Percentiles rank a stretch among this genome's conserved stretches.
phyloP scores from a whole-genome alignment of 1,140 invertebrate genomes.

The Drosophila littoralis region DNA sequence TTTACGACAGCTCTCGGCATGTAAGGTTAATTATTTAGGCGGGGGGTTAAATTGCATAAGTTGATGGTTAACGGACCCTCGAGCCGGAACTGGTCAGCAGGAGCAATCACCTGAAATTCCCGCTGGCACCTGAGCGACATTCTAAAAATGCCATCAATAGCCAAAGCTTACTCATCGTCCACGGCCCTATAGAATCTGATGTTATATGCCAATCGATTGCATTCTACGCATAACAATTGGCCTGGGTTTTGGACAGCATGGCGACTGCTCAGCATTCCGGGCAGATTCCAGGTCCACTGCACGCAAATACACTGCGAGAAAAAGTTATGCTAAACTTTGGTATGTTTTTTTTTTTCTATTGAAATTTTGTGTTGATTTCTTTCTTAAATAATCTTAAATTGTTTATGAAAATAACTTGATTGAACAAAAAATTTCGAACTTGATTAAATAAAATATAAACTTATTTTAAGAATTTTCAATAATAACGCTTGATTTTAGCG shows the following conservation, averaged over 20 bases:
- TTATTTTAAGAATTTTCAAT: too few species aligned
- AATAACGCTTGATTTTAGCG: too few species aligned
- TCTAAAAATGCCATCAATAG: not conserved
- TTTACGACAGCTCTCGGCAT: too few species aligned
- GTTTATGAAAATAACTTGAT: not conserved
- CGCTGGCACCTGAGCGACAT: not conserved
- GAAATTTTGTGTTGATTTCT: not conserved
- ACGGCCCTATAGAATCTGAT: conserved; percentile 3
- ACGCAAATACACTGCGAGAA: conserved; percentile 1
- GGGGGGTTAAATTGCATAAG: too few species aligned
- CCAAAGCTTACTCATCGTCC: conserved; percentile 10
- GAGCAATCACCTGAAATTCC: not conserved
- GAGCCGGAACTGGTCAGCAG: conserved; percentile 10
- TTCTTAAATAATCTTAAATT: not conserved
- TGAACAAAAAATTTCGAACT: not conserved
- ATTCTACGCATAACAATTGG: conserved; percentile 13
- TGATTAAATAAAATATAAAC: too few species aligned
- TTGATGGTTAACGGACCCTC: not conserved
- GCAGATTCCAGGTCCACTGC: conserved; percentile 1
- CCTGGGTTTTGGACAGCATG: not conserved
- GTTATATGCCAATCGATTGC: not conserved
- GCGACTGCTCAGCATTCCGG: conserved; percentile 3
- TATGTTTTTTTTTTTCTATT: not conserved
- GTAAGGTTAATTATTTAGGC: too few species aligned
- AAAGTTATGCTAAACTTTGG: too few species aligned